These are phyloP conservation scores for Netelia fuscicornis DNA, from an alignment of 2,888 invertebrate species.

Conservation along the genomic window DNA sequence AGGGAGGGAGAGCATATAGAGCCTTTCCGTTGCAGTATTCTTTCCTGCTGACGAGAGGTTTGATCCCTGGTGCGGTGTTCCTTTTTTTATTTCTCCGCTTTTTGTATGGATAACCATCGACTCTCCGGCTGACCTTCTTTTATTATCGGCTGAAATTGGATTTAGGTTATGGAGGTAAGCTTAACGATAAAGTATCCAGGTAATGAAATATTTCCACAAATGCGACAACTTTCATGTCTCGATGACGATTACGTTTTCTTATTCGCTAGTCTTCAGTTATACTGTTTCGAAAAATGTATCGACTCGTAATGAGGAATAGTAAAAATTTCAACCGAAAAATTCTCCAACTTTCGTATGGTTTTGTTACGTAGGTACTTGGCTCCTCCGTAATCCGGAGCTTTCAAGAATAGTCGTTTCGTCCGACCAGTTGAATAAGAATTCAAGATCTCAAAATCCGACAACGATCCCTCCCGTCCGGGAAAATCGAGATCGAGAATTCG, in stretches of 20 bases:
- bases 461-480: constrained; percentile 3
- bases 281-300: no score
- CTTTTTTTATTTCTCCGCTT: constrained; percentile 22
- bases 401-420: constrained; percentile 28
- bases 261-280: neutral
- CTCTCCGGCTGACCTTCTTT: neutral
- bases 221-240: constrained; percentile 23
- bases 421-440: constrained; percentile 46
- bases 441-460: constrained; percentile 11
- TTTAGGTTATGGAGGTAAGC: constrained; percentile 40
- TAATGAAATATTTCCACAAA: constrained; percentile 33
- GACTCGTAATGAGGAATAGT: no score
- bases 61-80: constrained; percentile 20
- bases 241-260: constrained; percentile 8
- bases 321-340: neutral
- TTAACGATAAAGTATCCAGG: constrained; percentile 24
- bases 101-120: constrained; percentile 30
- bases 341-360: neutral
- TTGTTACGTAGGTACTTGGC: neutral
- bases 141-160: constrained; percentile 11
- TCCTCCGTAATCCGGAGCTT: neutral
- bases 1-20: neutral
- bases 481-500: constrained; percentile 40
- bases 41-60: constrained; percentile 39
- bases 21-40: constrained; percentile 33